Percentiles rank a stretch among this genome's conserved stretches.
Evolutionary conservation across 2,888 invertebrate genomes (phyloP).

Genomic region (Callosobruchus maculatus): DNA sequence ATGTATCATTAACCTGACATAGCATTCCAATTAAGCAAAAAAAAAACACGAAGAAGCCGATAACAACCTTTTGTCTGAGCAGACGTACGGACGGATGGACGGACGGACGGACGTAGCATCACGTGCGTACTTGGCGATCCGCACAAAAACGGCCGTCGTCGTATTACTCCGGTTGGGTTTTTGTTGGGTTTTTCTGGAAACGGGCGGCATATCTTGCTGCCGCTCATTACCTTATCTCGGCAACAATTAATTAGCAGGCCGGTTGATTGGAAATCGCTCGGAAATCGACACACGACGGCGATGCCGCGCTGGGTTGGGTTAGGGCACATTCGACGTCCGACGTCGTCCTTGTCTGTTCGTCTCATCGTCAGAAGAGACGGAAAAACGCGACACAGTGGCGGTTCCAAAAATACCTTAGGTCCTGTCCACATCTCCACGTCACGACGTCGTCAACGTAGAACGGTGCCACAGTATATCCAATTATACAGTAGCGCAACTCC

Average conservation of each 20-base stretch:
- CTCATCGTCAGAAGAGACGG: not conserved
- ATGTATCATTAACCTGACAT: not conserved
- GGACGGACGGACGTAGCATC: not conserved
- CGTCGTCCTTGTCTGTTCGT: too few relatives aligned
- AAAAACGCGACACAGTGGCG: not conserved
- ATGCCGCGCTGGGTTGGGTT: too few relatives aligned
- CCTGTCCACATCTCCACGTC: too few relatives aligned
- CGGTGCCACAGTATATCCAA: too few relatives aligned
- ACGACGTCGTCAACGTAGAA: too few relatives aligned
- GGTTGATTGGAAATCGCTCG: not conserved
- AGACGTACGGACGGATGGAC: not conserved
- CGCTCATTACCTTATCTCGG: not conserved
- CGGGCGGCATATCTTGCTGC: not conserved
- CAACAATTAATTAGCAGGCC: not conserved
- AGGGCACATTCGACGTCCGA: too few relatives aligned
- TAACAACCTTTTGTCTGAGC: not conserved
- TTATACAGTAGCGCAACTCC: too few relatives aligned
- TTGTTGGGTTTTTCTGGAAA: not conserved
- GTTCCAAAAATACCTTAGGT: too few relatives aligned
- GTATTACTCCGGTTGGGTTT: not conserved
- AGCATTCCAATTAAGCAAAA: not conserved
- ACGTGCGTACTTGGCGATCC: not conserved
- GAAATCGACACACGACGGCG: not conserved
- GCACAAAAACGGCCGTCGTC: not conserved
- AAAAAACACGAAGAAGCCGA: not conserved